Base-by-base conservation (phyloP, 2,888 invertebrate species). In the Lampropteryx suffumata region DNA sequence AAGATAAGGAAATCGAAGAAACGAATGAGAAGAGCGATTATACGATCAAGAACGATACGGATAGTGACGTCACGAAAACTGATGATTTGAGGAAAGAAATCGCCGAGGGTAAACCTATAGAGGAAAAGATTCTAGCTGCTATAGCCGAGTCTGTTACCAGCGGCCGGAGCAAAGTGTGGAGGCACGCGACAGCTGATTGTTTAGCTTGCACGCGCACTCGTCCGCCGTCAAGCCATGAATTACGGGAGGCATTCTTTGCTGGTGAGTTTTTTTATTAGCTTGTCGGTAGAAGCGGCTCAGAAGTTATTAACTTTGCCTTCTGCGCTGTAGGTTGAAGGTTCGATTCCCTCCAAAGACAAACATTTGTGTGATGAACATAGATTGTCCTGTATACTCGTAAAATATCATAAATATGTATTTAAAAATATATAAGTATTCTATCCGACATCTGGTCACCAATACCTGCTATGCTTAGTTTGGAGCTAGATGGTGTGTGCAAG, bases 181-280 rank as follows among this genome's bases (percentile, higher is more conserved):
- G 76, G 9, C 91, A 90, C 52, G 68, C 72, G 10, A 57, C 77
- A 1, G 69, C 69, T 3, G 81, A 82, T 29, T 91, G 91, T 33
- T 54, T 91, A 45, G 84, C 82, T 5, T 91, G 90, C 50, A 84
- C 81, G 2, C 75, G 83, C 4, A 81, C 85, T 0, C 62, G 86
- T 1, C 89, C 90, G 42, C 85, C 81, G 0, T 85, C 87, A 1
- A 79, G 84, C 6, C 84, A 89, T 39, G 87, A 91, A 58, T 63
- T 90, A 39, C 76, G 91, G 1, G 89, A 90, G 58, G 90, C 89
- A 0, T 91, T 90, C 65, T 90, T 91, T 62, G 82, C 88, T 50
- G 88, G 90, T 88, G 5, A 54, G 51, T 34, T 8, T 26, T 30
- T 10, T 9, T 17, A n/a, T n/a, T n/a, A n/a, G n/a, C n/a, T n/a